Evolutionary conservation across 2,113 vertebrate species (phyloP), one percentile per base, ranked within the genome.

Genomic region (Bagarius yarrelli): DNA sequence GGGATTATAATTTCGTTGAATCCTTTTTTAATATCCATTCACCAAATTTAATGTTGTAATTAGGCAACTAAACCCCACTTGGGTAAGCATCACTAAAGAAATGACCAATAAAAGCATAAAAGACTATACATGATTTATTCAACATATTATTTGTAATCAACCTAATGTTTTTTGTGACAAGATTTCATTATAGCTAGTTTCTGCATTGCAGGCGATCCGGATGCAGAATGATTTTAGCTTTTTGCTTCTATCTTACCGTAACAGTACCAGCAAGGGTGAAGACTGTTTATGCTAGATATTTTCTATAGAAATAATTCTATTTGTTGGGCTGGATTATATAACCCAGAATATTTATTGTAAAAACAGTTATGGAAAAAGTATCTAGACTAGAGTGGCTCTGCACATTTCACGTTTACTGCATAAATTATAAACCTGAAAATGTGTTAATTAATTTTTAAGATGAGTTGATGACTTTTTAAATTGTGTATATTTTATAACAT

Each of bases 151-250:
- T 40, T 40, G 36, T 40, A 40, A 8, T 4, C 36, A 40, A 40
- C 36, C 6, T 40, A 40, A 6, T 6, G 6, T 40, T 40, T 40
- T 50, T 71, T 18, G 14, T 50, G 23, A 44, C 15, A 21, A 56
- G 59, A 44, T 61, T 50, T 32, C 27, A 64, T 63, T 63, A 59
- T 40, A 23, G 53, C 32, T 8, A 69, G 21, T 64, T 66, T 32
- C 14, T 27, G 47, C 9, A 50, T 66, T 52, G 16, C 4, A 40
- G 9, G 23, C 50, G 50, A 36, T 66, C 83, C 36, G n/a, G 83
- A 81, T 64, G 72, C 56, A 77, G 75, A 44, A 69, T 70, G 81
- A 59, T 47, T 50, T 72, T 40, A 21, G 15, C 56, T 47, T 50
- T 59, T 27, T 55, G 21, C 40, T 13, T 13, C 70, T 36, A 25